Evolutionary conservation across 2,888 invertebrate species (phyloP).

Genomic region (Volucella inanis): DNA sequence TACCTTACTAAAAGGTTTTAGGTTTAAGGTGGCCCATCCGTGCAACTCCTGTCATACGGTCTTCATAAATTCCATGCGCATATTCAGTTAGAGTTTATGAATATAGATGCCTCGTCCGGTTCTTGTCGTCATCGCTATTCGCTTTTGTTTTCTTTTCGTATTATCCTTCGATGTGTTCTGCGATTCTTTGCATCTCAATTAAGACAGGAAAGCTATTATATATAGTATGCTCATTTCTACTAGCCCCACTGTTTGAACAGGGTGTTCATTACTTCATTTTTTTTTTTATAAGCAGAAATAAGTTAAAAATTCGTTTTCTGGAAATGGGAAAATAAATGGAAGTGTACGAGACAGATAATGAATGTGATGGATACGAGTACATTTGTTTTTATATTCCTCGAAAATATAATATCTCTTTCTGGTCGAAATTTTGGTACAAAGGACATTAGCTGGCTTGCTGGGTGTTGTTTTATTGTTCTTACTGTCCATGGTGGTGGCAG

Average conservation of each 20-base stretch:
- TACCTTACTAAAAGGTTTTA: constrained; percentile 18
- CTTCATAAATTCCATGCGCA: constrained; percentile 59
- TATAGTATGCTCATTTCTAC: too few species aligned
- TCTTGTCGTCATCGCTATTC: constrained; percentile 13
- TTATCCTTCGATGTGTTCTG: background rate
- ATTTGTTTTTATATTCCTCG: constrained; percentile 3
- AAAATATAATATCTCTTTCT: constrained; percentile 13
- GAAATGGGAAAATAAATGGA: constrained; percentile 56
- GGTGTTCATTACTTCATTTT: background rate
- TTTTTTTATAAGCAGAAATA: constrained; percentile 23
- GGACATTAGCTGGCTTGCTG: constrained; percentile 37
- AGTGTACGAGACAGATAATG: constrained; percentile 36
- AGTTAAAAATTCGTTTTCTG: constrained; percentile 19
- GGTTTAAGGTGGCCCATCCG: background rate
- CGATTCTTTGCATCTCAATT: too few species aligned
- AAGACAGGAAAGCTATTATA: too few species aligned
- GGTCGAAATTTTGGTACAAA: constrained; percentile 34
- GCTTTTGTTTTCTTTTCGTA: constrained; percentile 15
- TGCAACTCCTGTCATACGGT: constrained; percentile 4
- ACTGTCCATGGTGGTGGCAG: background rate
- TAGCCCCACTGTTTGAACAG: background rate
- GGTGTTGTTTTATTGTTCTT: constrained; percentile 10
- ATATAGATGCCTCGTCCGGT: constrained; percentile 63
- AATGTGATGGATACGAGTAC: constrained; percentile 25
- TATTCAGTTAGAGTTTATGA: constrained; percentile 54